These are phyloP conservation scores for Ambastaia sidthimunki DNA, from an alignment of 2,797 vertebrate species.

Conservation along the genomic window DNA sequence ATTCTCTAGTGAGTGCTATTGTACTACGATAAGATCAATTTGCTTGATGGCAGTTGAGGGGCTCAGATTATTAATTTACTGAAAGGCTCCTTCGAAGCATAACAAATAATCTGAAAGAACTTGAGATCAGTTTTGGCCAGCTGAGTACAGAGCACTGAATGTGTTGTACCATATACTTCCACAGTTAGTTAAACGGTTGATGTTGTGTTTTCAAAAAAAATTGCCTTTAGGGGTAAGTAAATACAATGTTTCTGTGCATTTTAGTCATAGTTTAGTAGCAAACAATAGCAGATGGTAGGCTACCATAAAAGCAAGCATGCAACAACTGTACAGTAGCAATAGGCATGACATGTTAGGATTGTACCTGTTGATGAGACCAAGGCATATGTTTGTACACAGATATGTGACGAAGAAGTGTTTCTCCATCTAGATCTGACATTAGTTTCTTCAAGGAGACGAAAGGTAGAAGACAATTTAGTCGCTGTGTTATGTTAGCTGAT, in stretches of 20 bases:
- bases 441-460: constrained; percentile 83
- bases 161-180: constrained; percentile 4
- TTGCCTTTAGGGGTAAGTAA: background rate
- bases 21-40: constrained; percentile 81
- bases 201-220: background rate
- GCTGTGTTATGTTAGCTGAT: constrained; percentile 67
- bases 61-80: constrained; percentile 77
- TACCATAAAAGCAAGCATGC: background rate
- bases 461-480: constrained; percentile 80
- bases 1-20: constrained; percentile 71
- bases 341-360: background rate
- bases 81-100: constrained; percentile 76
- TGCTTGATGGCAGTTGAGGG: constrained; percentile 77
- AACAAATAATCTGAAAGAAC: constrained; percentile 72
- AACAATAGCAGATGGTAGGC: background rate
- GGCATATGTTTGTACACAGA: constrained; percentile 70
- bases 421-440: constrained; percentile 65
- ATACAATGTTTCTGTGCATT: background rate
- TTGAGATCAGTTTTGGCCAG: constrained; percentile 57
- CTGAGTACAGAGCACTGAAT: constrained; percentile 35
- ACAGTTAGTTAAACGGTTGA: background rate
- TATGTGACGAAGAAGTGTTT: constrained; percentile 72
- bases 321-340: background rate
- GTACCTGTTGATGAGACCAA: constrained; percentile 90
- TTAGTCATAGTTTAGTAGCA: background rate